These are phyloP conservation scores for Dasyprocta punctata DNA, from an alignment of 2,113 vertebrate species.

Conservation along the genomic window DNA sequence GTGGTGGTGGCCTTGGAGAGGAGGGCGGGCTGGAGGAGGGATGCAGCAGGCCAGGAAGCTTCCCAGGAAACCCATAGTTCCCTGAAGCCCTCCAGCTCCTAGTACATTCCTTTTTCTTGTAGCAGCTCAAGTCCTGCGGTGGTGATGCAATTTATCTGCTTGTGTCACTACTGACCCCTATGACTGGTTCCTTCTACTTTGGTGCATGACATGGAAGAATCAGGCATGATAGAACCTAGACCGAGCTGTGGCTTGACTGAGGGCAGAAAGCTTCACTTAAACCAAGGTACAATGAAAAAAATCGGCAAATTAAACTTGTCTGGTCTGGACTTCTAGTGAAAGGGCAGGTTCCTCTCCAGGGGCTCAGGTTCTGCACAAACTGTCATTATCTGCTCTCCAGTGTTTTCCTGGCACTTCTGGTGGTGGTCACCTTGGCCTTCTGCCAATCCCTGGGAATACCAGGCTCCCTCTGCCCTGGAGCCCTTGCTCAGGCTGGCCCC, in stretches of 20 bases:
- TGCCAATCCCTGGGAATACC: not conserved
- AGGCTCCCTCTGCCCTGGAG: not conserved
- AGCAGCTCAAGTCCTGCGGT: no score
- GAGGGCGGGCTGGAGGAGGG: not conserved
- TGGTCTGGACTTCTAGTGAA: not conserved
- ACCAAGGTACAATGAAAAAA: not conserved
- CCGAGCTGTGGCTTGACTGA: fast-evolving
- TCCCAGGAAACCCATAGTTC: not conserved
- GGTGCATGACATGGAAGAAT: no score
- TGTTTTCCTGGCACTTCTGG: not conserved
- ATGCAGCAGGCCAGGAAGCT: not conserved
- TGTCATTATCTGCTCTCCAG: not conserved
- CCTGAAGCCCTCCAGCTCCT: not conserved
- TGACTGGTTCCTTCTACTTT: not conserved
- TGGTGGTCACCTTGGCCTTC: not conserved
- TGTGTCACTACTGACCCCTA: fast-evolving
- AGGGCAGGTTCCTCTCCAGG: not conserved
- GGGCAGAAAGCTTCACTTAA: not conserved
- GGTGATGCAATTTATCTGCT: not conserved
- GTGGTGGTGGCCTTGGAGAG: not conserved
- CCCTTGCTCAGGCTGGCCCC: not conserved
- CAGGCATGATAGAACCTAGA: no score
- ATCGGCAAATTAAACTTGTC: not conserved
- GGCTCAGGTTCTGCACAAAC: not conserved
- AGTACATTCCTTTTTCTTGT: not conserved